Conservation (phyloP, 2,797 vertebrate genomes). For the Eulemur mongoz region DNA sequence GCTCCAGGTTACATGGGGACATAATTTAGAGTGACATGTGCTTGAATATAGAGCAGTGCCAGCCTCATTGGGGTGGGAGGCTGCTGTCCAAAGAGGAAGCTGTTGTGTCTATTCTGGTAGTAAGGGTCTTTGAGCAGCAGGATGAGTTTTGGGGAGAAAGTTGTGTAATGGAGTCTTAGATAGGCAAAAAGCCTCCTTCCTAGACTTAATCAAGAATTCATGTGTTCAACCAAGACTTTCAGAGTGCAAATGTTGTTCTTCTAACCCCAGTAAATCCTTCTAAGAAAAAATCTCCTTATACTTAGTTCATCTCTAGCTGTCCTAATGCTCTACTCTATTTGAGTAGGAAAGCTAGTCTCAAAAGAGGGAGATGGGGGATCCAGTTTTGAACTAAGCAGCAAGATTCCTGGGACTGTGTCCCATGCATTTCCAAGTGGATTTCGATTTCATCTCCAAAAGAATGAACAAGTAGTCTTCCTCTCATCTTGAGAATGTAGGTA, state of each 20-base stretch:
- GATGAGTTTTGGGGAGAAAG: neutral
- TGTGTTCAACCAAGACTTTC: neutral
- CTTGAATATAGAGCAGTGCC: neutral
- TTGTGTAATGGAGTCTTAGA: neutral
- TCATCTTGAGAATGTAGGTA: neutral
- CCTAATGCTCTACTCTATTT: neutral
- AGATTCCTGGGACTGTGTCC: neutral
- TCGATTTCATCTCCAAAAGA: neutral
- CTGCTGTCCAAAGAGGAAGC: neutral
- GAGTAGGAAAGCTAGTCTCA: neutral
- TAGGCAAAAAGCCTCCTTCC: neutral
- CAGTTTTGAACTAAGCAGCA: neutral
- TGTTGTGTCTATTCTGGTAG: neutral
- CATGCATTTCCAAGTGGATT: neutral
- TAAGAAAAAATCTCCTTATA: neutral
- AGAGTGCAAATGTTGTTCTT: neutral
- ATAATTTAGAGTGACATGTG: conserved; percentile 40
- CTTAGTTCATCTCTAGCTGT: neutral
- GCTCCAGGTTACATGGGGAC: neutral
- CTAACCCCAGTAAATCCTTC: neutral
- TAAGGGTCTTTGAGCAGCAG: neutral
- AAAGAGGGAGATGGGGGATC: neutral
- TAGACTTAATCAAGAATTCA: neutral
- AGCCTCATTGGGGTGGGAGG: neutral
- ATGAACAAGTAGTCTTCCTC: neutral